These are phyloP conservation scores for Trilocha varians DNA, from an alignment of 2,888 invertebrate species.

Conservation along the genomic window DNA sequence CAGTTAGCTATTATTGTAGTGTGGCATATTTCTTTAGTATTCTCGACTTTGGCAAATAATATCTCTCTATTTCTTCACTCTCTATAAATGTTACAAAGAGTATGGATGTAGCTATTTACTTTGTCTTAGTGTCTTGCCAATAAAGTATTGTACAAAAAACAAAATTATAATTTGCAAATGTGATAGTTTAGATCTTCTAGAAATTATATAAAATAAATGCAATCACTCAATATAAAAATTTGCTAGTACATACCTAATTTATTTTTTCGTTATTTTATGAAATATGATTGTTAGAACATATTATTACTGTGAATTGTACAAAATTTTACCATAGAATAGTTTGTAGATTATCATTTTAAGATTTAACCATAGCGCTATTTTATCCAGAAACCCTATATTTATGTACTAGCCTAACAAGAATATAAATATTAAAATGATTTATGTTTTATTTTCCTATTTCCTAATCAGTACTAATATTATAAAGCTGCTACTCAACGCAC, in stretches of 20 bases:
- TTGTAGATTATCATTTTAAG: conserved; percentile 47
- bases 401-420: conserved; percentile 63
- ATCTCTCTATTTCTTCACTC: conserved; percentile 64
- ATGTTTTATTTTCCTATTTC: conserved; percentile 11
- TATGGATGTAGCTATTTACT: conserved; percentile 45
- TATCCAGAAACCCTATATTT: conserved; percentile 54
- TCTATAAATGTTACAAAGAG: conserved; percentile 58
- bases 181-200: conserved; percentile 67
- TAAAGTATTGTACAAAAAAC: conserved; percentile 59
- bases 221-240: conserved; percentile 38
- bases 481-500: no score
- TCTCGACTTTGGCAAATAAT: conserved; percentile 41
- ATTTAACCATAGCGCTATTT: conserved; percentile 58
- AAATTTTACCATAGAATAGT: conserved; percentile 50
- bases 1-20: conserved; percentile 63
- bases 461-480: no score
- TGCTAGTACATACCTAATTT: conserved; percentile 43
- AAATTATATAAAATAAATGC: conserved; percentile 40
- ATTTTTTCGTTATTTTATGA: conserved; percentile 29
- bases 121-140: conserved; percentile 66
- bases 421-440: conserved; percentile 52
- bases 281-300: conserved; percentile 20
- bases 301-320: conserved; percentile 52
- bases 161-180: conserved; percentile 53
- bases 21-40: conserved; percentile 56